phyloP scores from a whole-genome alignment of 2,888 invertebrate genomes.

The Aplocera efformata region DNA sequence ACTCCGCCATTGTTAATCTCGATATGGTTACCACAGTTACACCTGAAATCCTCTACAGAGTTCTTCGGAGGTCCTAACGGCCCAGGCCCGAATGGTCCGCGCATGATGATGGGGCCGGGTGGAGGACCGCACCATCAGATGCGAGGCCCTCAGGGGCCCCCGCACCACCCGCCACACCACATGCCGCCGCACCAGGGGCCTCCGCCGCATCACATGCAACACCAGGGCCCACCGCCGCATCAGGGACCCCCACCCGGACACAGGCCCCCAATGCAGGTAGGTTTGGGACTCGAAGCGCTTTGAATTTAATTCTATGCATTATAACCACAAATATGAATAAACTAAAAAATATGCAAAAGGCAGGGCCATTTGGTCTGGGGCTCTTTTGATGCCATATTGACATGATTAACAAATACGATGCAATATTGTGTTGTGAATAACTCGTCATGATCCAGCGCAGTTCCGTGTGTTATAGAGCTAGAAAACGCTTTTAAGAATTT shows the following conservation, averaged over 20 bases:
- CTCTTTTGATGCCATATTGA: no score
- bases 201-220: constrained; percentile 63
- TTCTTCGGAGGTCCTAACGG: constrained; percentile 75
- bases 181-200: constrained; percentile 70
- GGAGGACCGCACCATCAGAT: constrained; percentile 61
- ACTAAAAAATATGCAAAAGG: no score
- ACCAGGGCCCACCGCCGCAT: constrained; percentile 79
- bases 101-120: constrained; percentile 45
- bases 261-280: constrained; percentile 81
- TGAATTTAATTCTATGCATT: not conserved
- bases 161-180: constrained; percentile 64
- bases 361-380: no score
- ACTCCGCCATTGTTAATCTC: no score
- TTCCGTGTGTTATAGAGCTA: no score
- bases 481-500: no score
- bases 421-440: no score
- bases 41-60: constrained; percentile 39
- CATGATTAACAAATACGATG: no score
- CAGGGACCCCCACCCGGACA: constrained; percentile 75
- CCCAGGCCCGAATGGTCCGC: constrained; percentile 71
- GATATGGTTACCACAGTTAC: not conserved
- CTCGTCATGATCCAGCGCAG: no score
- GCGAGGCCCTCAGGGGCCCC: constrained; percentile 69
- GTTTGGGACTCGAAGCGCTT: not conserved
- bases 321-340: no score